Conservation (phyloP, 1,140 invertebrate species). For the Antheraea pernyi region DNA sequence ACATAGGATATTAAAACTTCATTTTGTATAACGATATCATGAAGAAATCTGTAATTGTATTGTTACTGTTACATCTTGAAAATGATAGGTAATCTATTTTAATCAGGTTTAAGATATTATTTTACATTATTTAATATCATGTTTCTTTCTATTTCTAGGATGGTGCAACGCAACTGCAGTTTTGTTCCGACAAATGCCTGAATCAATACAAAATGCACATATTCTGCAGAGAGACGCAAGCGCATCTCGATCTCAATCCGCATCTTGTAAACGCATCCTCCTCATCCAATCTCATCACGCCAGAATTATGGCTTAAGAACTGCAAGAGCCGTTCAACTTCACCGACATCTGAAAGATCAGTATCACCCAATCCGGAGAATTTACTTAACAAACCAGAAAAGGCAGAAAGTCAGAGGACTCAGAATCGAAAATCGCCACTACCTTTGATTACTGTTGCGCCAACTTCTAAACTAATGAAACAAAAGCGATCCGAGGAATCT, state of each 20-base stretch:
- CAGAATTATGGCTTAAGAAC: slow-evolving; percentile 91
- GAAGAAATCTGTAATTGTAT: too few relatives aligned
- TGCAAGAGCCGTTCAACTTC: slow-evolving; percentile 84
- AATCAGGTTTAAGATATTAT: too few relatives aligned
- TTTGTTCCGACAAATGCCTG: slow-evolving; percentile 93
- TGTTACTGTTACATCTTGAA: too few relatives aligned
- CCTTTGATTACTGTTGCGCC: slow-evolving; percentile 81
- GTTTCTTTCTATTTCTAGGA: slow-evolving; percentile 78
- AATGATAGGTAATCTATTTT: too few relatives aligned
- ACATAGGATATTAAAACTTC: too few relatives aligned
- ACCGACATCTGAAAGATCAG: slow-evolving; percentile 72
- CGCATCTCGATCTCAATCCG: slow-evolving; percentile 91
- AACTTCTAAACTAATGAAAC: slow-evolving; percentile 80
- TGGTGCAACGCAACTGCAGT: slow-evolving; percentile 88
- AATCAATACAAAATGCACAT: slow-evolving; percentile 98
- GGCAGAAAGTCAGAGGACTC: slow-evolving; percentile 41
- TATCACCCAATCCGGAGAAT: slow-evolving; percentile 50
- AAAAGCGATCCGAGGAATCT: slow-evolving; percentile 62
- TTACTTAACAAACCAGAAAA: slow-evolving; percentile 50
- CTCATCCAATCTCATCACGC: slow-evolving; percentile 86
- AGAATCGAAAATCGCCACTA: slow-evolving; percentile 59
- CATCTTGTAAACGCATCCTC: slow-evolving; percentile 80
- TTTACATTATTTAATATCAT: background rate
- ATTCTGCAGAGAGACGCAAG: slow-evolving; percentile 94
- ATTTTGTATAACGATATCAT: too few relatives aligned